Evolutionary conservation across 2,888 invertebrate species (phyloP).

Genomic region (Ennomos quercinarius): DNA sequence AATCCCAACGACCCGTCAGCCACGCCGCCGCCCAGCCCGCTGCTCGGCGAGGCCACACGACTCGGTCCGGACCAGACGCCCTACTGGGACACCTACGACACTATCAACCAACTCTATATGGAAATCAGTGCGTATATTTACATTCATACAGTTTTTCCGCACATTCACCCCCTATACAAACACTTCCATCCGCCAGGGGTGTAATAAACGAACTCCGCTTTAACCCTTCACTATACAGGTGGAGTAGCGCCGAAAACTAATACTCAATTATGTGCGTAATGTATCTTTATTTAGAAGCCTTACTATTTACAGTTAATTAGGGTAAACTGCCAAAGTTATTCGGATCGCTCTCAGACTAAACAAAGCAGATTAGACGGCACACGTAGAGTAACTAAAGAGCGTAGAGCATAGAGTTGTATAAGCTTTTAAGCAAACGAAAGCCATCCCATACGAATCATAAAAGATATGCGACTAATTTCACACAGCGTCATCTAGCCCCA

Average conservation of each 20-base stretch:
- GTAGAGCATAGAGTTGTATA: no score
- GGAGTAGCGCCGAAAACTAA: conserved; percentile 27
- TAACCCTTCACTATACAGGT: conserved; percentile 23
- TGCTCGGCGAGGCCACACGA: conserved; percentile 70
- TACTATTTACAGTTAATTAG: conserved; percentile 35
- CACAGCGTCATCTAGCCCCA: no score
- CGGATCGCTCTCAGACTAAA: no score
- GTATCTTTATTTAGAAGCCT: conserved; percentile 29
- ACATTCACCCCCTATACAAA: conserved; percentile 24
- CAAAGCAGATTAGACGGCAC: no score
- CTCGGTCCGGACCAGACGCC: conserved; percentile 85
- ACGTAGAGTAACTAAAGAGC: no score
- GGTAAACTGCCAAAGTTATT: conserved; percentile 21
- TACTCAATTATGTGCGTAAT: conserved; percentile 23
- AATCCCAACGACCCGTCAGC: conserved; percentile 88
- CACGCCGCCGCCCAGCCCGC: conserved; percentile 84
- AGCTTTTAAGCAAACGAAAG: no score
- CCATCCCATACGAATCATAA: no score
- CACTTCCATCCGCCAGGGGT: conserved; percentile 23
- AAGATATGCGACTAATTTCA: no score
- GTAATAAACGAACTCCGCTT: conserved; percentile 29
- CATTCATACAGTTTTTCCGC: conserved; percentile 33
- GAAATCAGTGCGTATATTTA: conserved; percentile 87
- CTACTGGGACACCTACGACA: conserved; percentile 96
- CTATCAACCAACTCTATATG: conserved; percentile 95